A percentile compares a stretch with the other conserved stretches of the same genome.
These are phyloP conservation scores for Parotocinclus haroldoi DNA, from an alignment of 2,797 vertebrate species.

Conservation along the genomic window DNA sequence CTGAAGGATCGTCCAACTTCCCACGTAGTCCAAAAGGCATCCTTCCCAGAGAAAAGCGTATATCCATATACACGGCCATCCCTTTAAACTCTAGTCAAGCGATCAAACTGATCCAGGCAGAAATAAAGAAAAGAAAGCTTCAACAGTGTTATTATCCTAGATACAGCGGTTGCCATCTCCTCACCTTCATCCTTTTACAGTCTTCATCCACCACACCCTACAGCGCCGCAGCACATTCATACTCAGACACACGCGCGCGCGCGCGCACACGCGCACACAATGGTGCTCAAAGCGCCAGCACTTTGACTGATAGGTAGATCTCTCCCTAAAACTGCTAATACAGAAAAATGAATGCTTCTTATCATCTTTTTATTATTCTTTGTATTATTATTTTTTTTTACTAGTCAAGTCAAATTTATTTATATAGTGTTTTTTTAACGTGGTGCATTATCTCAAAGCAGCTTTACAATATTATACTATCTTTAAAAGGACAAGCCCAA, in stretches of 20 bases:
- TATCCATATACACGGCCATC: constrained; percentile 1
- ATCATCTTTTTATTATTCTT: too few relatives aligned
- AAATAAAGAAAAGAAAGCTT: constrained; percentile 34
- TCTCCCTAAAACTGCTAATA: neutral
- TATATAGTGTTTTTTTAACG: too few relatives aligned
- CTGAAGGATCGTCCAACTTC: constrained; percentile 34
- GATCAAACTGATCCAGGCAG: constrained; percentile 36
- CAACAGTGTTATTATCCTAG: constrained; percentile 13
- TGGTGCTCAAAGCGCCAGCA: neutral
- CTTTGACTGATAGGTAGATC: constrained; percentile 4
- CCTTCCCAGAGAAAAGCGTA: neutral
- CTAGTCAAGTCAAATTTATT: too few relatives aligned
- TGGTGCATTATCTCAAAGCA: too few relatives aligned
- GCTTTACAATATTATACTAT: too few relatives aligned
- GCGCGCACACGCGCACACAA: constrained; percentile 20
- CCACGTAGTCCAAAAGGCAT: constrained; percentile 14
- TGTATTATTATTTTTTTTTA: neutral
- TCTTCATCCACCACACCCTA: constrained; percentile 63
- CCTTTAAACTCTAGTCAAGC: constrained; percentile 2
- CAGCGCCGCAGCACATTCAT: constrained; percentile 58
- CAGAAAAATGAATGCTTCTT: too few relatives aligned
- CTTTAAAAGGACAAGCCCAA: too few relatives aligned
- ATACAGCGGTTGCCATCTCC: constrained; percentile 49
- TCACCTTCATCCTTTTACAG: constrained; percentile 12
- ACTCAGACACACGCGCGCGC: neutral